Evolutionary conservation across 2,797 vertebrate genomes (phyloP).

Genomic region (Sphaeramia orbicularis): DNA sequence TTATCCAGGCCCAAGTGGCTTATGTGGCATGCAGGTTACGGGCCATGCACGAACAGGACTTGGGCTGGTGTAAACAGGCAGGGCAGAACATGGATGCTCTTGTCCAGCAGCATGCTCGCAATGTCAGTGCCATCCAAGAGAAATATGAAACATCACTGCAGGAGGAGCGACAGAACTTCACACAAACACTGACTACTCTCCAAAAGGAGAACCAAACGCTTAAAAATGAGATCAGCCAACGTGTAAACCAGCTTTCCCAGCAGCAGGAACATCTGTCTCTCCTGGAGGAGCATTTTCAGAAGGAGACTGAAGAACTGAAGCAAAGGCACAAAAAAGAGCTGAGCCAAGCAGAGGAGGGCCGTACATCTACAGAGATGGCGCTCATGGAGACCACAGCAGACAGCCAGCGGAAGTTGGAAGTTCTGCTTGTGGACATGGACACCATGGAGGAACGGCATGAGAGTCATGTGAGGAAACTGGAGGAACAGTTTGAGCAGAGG

Average conservation of each 20-base stretch:
- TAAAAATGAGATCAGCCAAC: conserved; percentile 85
- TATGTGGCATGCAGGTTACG: conserved; percentile 91
- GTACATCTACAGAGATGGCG: conserved; percentile 83
- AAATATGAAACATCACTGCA: conserved; percentile 89
- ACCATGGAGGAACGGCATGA: conserved; percentile 86
- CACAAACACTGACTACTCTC: conserved; percentile 81
- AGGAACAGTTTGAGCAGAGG: conserved; percentile 89
- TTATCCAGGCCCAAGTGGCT: conserved; percentile 93
- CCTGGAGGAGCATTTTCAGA: conserved; percentile 83
- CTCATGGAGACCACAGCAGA: conserved; percentile 86
- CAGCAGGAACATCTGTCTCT: conserved; percentile 83
- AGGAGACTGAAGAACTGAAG: conserved; percentile 84
- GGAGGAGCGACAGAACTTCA: conserved; percentile 88
- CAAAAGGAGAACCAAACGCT: conserved; percentile 90
- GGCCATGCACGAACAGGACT: conserved; percentile 87
- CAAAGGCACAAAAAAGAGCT: conserved; percentile 87
- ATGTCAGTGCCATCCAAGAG: conserved; percentile 83
- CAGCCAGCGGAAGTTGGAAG: conserved; percentile 85
- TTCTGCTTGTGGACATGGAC: conserved; percentile 86
- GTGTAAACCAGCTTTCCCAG: conserved; percentile 81
- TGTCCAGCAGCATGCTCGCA: conserved; percentile 87
- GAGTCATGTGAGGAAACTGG: conserved; percentile 87
- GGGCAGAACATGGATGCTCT: conserved; percentile 84
- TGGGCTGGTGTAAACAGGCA: conserved; percentile 86
- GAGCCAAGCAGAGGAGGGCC: conserved; percentile 82